Evolutionary conservation across 2,888 invertebrate species (phyloP), one percentile per base, ranked within the genome.

Genomic region (Drosophila acutilabella): DNA sequence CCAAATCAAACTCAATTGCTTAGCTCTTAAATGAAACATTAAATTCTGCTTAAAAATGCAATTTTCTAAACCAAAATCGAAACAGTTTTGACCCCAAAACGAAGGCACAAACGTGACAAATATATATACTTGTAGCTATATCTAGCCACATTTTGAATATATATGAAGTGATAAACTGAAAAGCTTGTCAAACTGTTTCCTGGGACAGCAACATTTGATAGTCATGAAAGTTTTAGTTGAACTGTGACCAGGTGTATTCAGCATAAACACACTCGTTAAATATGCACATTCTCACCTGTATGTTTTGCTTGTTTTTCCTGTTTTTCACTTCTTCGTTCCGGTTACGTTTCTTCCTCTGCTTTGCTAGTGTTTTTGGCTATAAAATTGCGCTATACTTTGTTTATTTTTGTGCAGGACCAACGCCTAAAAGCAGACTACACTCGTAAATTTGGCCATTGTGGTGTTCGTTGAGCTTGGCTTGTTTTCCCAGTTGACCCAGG

Each of bases 391-490:
- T 47, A 51, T 41, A 64, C 57, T 48, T 36, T 36, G 36, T 36
- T 36, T 36, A 4, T 36, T 36, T 36, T 36, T 36, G 11, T 64
- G 47, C 78, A 62, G 48, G 69, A 50, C 50, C 62, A 64, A 60
- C 61, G 64, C 64, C 76, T 71, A 81, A 72, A 67, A 67, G 58
- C 67, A 65, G 74, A 62, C 59, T 64, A 47, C 45, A 52, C 62
- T 57, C 38, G 64, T 70, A 58, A 66, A 56, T 65, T 80, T 73
- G 64, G 62, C 47, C 84, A 80, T 86, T 58, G 62, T 59, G 57
- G 16, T 38, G 45, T 33, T 53, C 65, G 44, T 52, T 40, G 18
- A 26, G 54, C 59, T 67, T 51, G 16, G 59, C 20, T 51, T 61
- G 45, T 26, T 52, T 61, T 58, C 7, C 52, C 48, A 60, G 48